Evolutionary conservation across 1,140 invertebrate species (phyloP), one percentile per base, ranked within the genome.

Genomic region (Drosophila pallidifrons): DNA sequence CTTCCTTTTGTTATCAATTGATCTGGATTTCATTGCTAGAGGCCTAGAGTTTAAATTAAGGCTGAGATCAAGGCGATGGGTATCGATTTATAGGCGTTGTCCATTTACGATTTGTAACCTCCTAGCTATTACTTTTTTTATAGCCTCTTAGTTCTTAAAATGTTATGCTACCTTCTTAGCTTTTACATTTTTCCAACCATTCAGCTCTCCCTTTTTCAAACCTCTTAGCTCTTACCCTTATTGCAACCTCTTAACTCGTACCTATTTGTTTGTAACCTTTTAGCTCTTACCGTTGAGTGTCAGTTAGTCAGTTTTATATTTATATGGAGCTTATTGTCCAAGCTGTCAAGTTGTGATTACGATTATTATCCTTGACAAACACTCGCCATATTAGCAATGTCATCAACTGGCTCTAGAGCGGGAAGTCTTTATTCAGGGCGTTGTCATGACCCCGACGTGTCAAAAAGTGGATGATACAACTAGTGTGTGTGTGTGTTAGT

Each of bases 311-410:
- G 1, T 46, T 2, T 46, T 16, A 46, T 7, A 16, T 45, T 13
- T 45, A 51, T 16, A 30, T 32, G 8, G 4, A 38, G 5, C 10
- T 20, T 16, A 41, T 51, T 28, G 10, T 28, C 30, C 11, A 4
- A 35, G 8, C 35, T 3, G 49, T 52, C 59, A 38, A 49, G 13
- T 20, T 65, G 5, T 57, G 51, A 57, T 63, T 70, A 52, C 25
- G 47, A 47, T 38, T 16, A 49, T 16, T 8, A 43, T 65, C 45
- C 38, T 28, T 10, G 16, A 7, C 13, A 69, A 55, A 69, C 51
- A 60, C 52, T 60, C 41, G 46, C n/a, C 41, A 60, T 55, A 68
- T 60, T 55, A 46, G 47, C 57, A 38, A n/a, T 63, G 58, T 3
- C 49, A 46, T 52, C 65, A 55, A 6, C 51, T 13, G 8, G 15